These are phyloP conservation scores for Sinocyclocheilus maitianheensis DNA, from an alignment of 2,113 vertebrate genomes.

Conservation along the genomic window DNA sequence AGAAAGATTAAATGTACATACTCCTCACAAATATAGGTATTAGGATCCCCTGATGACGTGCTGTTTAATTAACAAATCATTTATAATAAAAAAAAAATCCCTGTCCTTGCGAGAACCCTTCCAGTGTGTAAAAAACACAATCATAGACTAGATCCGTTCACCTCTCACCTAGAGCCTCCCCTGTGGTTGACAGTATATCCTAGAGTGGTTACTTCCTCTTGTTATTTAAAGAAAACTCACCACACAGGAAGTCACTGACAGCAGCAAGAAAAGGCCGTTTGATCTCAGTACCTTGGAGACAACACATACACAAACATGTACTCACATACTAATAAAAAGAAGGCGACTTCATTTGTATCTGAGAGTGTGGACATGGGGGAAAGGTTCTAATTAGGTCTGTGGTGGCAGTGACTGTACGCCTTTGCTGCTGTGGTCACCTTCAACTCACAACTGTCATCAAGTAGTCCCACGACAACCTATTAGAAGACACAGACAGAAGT, in stretches of 20 bases:
- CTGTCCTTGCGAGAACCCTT: not conserved
- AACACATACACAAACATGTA: conserved; percentile 16
- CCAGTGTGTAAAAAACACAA: not conserved
- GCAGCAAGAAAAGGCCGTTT: conserved; percentile 13
- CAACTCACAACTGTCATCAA: conserved; percentile 13
- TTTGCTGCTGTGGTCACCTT: conserved; percentile 36
- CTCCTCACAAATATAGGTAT: too few species aligned
- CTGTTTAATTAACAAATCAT: not conserved
- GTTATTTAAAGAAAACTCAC: conserved; percentile 34
- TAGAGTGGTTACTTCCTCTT: conserved; percentile 11
- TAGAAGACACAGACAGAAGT: conserved; percentile 32
- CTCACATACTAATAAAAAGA: conserved; percentile 15
- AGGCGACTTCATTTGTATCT: conserved; percentile 24
- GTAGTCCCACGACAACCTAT: conserved; percentile 53
- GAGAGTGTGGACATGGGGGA: not conserved
- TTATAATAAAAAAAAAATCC: not conserved
- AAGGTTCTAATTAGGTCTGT: conserved; percentile 66
- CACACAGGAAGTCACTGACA: conserved; percentile 36
- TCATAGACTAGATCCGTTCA: not conserved
- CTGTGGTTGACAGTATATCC: not conserved
- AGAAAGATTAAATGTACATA: too few species aligned
- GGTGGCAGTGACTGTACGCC: conserved; percentile 47
- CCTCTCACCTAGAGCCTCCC: conserved; percentile 20
- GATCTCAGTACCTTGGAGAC: conserved; percentile 18
- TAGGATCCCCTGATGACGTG: not conserved